Conservation (phyloP, 2,113 vertebrate species). For the Cinclus cinclus region DNA sequence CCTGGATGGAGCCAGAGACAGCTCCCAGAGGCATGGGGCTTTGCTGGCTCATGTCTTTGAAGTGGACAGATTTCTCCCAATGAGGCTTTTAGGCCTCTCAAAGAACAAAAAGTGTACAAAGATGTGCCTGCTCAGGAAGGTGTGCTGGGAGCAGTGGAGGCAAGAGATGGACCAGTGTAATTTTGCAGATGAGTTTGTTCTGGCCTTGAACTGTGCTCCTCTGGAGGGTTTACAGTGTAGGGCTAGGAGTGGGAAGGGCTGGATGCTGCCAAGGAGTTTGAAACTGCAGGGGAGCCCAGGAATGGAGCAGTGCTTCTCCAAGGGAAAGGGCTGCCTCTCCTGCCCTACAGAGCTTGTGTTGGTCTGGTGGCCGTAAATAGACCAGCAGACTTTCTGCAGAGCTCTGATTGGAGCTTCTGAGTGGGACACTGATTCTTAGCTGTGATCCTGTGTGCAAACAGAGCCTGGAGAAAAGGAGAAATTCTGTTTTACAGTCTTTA, state of each 20-base stretch:
- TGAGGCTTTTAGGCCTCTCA: not conserved
- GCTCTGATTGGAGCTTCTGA: not conserved
- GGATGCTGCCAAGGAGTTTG: not conserved
- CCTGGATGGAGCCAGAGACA: not conserved
- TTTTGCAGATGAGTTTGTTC: not conserved
- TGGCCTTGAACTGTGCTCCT: not conserved
- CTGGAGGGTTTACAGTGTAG: not conserved
- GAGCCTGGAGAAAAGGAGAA: not conserved
- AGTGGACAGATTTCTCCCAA: not conserved
- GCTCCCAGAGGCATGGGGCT: not conserved
- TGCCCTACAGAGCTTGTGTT: fast-evolving
- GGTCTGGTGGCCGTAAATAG: not conserved
- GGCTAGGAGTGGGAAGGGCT: not conserved
- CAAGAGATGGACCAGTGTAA: not conserved
- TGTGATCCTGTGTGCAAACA: not conserved
- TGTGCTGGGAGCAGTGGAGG: not conserved
- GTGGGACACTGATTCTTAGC: not conserved
- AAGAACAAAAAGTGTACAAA: not conserved
- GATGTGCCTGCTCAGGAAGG: not conserved
- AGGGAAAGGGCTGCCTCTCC: not conserved
- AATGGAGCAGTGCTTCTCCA: not conserved
- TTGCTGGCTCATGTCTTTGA: not conserved
- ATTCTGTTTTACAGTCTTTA: not conserved
- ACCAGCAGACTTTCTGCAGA: not conserved
- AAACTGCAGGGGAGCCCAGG: not conserved